These are phyloP conservation scores for Coelogynopora nodosa DNA, from an alignment of 2,888 invertebrate genomes.

Conservation along the genomic window DNA sequence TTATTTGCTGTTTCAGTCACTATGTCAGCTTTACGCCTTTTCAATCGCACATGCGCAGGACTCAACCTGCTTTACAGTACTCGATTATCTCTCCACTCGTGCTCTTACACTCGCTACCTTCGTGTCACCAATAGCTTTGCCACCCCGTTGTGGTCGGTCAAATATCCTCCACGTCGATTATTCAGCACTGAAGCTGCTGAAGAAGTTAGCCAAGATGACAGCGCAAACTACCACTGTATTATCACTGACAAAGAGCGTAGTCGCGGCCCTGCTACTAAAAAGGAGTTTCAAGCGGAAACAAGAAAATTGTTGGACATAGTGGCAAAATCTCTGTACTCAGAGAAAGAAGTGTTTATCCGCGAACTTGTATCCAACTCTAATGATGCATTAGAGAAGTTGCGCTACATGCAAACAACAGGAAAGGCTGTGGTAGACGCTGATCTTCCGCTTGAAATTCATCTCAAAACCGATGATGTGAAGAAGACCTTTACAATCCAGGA, in stretches of 20 bases:
- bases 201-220: background rate
- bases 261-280: constrained; percentile 52
- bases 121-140: no score
- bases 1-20: no score
- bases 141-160: background rate
- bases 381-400: constrained; percentile 89
- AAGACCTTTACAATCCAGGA: constrained; percentile 79
- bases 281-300: constrained; percentile 94
- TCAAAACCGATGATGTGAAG: constrained; percentile 79
- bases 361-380: constrained; percentile 93
- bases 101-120: background rate
- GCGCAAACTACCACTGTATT: background rate
- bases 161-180: background rate
- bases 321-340: constrained; percentile 90
- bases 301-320: constrained; percentile 91
- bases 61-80: background rate
- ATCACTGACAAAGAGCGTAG: constrained; percentile 19
- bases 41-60: background rate
- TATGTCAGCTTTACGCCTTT: background rate
- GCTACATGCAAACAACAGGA: constrained; percentile 57
- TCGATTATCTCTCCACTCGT: background rate
- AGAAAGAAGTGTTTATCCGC: constrained; percentile 91
- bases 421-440: background rate
- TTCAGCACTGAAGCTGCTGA: constrained; percentile 21
- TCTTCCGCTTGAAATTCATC: constrained; percentile 73